Evolutionary conservation across 1,140 invertebrate genomes (phyloP).

Genomic region (Sycophila sp.): DNA sequence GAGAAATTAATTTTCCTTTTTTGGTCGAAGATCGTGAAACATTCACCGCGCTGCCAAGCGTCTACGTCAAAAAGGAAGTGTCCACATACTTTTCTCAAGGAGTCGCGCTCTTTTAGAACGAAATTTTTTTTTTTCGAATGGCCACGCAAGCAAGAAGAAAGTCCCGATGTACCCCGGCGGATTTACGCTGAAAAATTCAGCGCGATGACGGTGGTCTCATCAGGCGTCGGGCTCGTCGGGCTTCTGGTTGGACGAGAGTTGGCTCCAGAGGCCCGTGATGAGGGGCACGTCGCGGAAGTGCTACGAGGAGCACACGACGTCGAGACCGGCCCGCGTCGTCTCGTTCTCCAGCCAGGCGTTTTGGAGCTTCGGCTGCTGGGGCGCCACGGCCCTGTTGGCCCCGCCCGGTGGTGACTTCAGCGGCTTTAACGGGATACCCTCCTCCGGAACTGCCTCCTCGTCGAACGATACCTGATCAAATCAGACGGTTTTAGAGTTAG

Average conservation of each 20-base stretch:
- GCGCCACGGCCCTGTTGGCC: neutral
- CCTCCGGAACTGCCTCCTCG: slow-evolving; percentile 40
- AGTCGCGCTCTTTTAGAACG: too few relatives aligned
- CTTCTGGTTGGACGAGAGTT: slow-evolving; percentile 47
- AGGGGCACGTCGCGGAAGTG: slow-evolving; percentile 57
- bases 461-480: slow-evolving; percentile 56
- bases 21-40: too few relatives aligned
- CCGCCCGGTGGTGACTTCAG: slow-evolving; percentile 2
- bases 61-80: too few relatives aligned
- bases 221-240: neutral
- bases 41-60: too few relatives aligned
- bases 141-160: too few relatives aligned
- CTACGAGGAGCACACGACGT: slow-evolving; percentile 51
- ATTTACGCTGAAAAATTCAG: too few relatives aligned
- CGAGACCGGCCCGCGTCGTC: slow-evolving; percentile 26
- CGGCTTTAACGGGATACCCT: neutral
- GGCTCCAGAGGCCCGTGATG: slow-evolving; percentile 59
- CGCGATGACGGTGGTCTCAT: neutral
- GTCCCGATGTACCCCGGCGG: too few relatives aligned
- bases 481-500: neutral
- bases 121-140: too few relatives aligned
- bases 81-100: too few relatives aligned
- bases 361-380: slow-evolving; percentile 38
- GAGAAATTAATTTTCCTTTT: too few relatives aligned
- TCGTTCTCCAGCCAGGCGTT: slow-evolving; percentile 53